Percentiles rank a stretch among this genome's conserved stretches.
phyloP scores from a whole-genome alignment of 2,113 vertebrate genomes.

The Heliornis fulica region DNA sequence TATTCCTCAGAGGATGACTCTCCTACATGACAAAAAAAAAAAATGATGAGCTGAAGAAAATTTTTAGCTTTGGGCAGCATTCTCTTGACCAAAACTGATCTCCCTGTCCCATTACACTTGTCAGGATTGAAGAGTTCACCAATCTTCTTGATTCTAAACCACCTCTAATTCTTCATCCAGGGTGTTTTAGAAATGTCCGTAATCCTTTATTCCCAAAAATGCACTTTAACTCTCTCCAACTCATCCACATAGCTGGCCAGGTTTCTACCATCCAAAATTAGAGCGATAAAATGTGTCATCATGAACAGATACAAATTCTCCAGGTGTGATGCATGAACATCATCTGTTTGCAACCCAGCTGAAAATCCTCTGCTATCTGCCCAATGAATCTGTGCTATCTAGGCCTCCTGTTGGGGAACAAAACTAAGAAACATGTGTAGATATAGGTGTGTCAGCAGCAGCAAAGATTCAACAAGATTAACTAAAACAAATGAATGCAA shows the following conservation, averaged over 20 bases:
- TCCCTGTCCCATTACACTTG: not conserved
- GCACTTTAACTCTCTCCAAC: not conserved
- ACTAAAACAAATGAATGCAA: not conserved
- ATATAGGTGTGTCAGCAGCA: not conserved
- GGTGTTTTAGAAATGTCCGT: not conserved
- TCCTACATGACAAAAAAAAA: not conserved
- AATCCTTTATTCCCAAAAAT: not conserved
- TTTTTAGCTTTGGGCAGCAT: not conserved
- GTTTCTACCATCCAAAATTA: not conserved
- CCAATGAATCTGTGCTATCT: not conserved
- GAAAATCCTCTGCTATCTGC: not conserved
- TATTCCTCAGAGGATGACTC: not conserved
- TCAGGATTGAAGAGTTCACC: not conserved
- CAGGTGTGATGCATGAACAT: not conserved
- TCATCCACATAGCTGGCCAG: not conserved
- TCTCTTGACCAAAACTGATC: not conserved
- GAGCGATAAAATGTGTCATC: not conserved
- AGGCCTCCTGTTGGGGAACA: not conserved
- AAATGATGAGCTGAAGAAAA: not conserved
- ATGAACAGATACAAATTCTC: not conserved
- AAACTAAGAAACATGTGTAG: not conserved
- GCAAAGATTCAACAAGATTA: not conserved
- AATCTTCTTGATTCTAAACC: not conserved
- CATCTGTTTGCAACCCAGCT: not conserved
- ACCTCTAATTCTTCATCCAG: not conserved